Base-by-base conservation (phyloP, 2,113 vertebrate species). In the Prionailurus bengalensis region DNA sequence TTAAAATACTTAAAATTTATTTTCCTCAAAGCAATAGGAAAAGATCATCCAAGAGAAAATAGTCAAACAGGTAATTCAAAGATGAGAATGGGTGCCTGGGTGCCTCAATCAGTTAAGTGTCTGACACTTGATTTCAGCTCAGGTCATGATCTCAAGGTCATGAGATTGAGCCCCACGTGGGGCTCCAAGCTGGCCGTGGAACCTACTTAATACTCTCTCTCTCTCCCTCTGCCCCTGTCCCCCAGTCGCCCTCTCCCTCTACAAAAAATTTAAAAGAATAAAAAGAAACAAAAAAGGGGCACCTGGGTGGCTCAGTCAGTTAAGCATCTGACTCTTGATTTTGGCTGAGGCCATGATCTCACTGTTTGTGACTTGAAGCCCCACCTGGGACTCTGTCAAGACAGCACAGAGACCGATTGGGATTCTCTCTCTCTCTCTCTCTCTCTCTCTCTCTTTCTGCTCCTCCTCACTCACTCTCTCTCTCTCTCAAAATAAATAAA, bases 21-120 rank as follows among this genome's bases (percentile, higher is more conserved):
- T 76, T 90, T 33, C 3, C 6, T 58, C 45, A 93, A 85, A 86
- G 80, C 73, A 85, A 39, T n/a, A 89, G 55, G 71, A 73, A 90
- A 90, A 73, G 4, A 80, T 23, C 74, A 81, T 91, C n/a, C 23
- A 86, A 88, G 73, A 45, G 73, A 93, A 83, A 85, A 73, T 42
- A 74, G 36, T 5, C 36, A 90, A 89, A 95, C 8, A 86, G 88
- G 61, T 16, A 86, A 87, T 93, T 93, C 16, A 73, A 93, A 91
- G 73, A 81, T 61, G 42, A 89, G 66, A 89, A 87, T 12, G 63
- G 31, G 66, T 5, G 31, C 66, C 31, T 68, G 66, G 31, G 66
- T n/a, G 66, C 5, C 15, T 68, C 31, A 68, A 16, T 74, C 73
- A 25, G 3, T 45, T 74, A 74, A 45, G 73, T 3, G 39, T 15